phyloP scores from a whole-genome alignment of 2,797 vertebrate genomes.

The Sphenodon punctatus region DNA sequence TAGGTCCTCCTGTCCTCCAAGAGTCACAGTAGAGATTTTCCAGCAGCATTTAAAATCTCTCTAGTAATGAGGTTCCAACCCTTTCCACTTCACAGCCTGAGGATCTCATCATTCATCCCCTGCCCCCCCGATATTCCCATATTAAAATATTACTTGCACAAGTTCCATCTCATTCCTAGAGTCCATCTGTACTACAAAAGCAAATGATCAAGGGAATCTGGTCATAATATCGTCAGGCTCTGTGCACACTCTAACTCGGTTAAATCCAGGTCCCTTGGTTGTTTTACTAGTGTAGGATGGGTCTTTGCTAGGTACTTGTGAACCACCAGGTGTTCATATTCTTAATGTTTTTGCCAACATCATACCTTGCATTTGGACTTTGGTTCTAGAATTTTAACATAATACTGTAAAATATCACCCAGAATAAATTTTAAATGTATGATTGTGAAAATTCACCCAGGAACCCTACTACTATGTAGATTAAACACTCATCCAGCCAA shows the following conservation, averaged over 20 bases:
- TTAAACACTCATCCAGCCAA: background rate
- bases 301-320: too few species aligned
- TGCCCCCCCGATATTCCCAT: background rate
- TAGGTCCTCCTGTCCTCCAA: background rate
- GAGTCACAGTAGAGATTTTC: background rate
- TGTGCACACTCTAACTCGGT: background rate
- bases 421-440: conserved; percentile 21
- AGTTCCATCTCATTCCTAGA: conserved; percentile 6
- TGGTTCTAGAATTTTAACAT: too few species aligned
- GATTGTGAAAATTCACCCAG: background rate
- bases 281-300: background rate
- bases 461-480: background rate
- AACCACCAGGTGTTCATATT: too few species aligned
- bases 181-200: background rate
- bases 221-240: background rate
- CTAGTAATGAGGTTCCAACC: background rate
- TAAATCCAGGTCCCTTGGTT: background rate
- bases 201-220: background rate
- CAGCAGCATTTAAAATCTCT: background rate
- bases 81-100: background rate
- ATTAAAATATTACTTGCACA: background rate
- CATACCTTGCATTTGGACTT: too few species aligned
- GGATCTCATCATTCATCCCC: background rate
- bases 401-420: too few species aligned
- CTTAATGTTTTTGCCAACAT: too few species aligned